Base-by-base conservation (phyloP, 2,888 invertebrate species). In the Drosophila macrospina region DNA sequence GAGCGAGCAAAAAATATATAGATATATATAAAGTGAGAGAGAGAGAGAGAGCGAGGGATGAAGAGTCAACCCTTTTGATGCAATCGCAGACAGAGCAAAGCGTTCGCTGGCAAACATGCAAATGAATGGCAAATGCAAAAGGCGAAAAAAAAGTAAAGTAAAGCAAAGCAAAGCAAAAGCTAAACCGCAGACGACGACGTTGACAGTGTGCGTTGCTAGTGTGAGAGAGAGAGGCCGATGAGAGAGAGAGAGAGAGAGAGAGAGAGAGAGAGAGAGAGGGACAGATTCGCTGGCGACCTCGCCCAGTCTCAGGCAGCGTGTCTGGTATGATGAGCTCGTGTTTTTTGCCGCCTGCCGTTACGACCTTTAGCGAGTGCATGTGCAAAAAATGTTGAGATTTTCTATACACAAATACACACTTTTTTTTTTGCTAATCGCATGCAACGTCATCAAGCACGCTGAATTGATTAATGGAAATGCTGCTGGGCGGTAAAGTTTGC, bases 111-210 rank as follows among this genome's bases (percentile, higher is more conserved):
- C 68, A 74, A 74, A 71, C 80, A 88, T 86, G 88, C 71, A 88
- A 88, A 84, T 86, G 80, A 88, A 88, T 82, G 78, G 72, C 73
- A 69, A 85, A 82, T 73, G 76, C 52, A 85, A 74, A 66, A 77
- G 50, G 15, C 13, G 28, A 50, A 67, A 71, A 44, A 39, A 56
- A 60, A 36, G 24, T 52, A 45, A n/a, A n/a, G n/a, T n/a, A n/a
- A n/a, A 60, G 48, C 54, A 61, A 64, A 50, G 47, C 30, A 69
- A 50, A 69, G 55, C 56, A 65, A 69, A 60, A 71, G 48, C 57
- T 39, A 54, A 78, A 60, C 62, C 78, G 37, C 74, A 74, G 72
- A 75, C 78, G 41, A 32, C 51, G 59, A 47, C 51, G 55, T 55
- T 55, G 54, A 44, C 55, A 55, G 15, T n/a, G n/a, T n/a, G n/a